Conservation (phyloP, 1,140 invertebrate genomes). For the Archegozetes longisetosus region DNA sequence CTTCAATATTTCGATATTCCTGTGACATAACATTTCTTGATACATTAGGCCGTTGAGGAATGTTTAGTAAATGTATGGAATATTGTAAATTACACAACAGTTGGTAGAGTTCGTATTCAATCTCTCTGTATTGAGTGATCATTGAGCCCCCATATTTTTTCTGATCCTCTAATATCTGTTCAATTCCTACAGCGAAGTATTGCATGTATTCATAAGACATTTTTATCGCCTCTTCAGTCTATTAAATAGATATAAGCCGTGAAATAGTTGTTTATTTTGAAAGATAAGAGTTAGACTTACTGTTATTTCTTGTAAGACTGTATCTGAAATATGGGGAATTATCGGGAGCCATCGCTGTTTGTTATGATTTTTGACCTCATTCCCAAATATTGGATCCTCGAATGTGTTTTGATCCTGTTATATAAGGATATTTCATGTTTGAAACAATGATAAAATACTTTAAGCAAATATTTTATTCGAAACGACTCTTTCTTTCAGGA, state of each 20-base stretch:
- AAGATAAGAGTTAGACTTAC: background rate
- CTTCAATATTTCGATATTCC: conserved; percentile 31
- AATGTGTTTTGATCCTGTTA: too few species aligned
- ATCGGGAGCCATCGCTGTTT: background rate
- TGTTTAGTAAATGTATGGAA: background rate
- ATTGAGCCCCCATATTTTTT: background rate
- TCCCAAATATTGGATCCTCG: too few species aligned
- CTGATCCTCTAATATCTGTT: background rate
- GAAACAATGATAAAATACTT: too few species aligned
- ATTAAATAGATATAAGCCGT: background rate
- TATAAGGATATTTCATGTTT: too few species aligned
- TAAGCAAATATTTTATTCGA: too few species aligned
- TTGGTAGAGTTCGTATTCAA: background rate
- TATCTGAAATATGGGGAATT: background rate
- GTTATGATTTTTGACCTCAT: too few species aligned
- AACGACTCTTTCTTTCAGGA: too few species aligned
- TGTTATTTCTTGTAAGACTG: background rate
- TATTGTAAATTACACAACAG: background rate
- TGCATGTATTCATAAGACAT: background rate
- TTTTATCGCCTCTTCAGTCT: background rate
- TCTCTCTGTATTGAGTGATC: background rate
- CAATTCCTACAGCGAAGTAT: background rate
- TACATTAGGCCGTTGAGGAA: background rate
- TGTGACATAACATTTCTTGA: conserved; percentile 34
- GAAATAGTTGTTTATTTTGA: background rate